Percentiles rank a stretch among this genome's conserved stretches.
phyloP scores from a whole-genome alignment of 2,888 invertebrate genomes.

The Synanthedon andrenaeformis region DNA sequence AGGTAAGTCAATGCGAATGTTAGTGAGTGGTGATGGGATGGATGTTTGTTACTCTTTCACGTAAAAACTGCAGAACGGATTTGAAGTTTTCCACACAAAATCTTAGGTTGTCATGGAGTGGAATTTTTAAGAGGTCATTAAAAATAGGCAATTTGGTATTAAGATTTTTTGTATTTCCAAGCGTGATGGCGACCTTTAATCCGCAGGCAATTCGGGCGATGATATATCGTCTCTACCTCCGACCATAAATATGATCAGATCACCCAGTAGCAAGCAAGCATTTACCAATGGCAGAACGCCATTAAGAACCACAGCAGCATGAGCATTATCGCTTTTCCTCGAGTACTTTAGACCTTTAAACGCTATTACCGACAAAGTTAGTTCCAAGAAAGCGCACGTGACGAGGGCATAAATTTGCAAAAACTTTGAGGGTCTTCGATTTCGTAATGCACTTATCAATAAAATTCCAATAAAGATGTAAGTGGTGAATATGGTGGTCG shows the following conservation, averaged over 20 bases:
- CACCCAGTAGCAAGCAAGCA: constrained; percentile 31
- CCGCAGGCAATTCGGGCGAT: too few species aligned
- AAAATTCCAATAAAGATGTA: constrained; percentile 33
- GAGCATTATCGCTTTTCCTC: constrained; percentile 5
- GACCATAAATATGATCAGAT: constrained; percentile 33
- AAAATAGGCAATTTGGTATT: too few species aligned
- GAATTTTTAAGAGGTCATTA: too few species aligned
- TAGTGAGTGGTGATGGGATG: too few species aligned
- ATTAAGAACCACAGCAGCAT: constrained; percentile 29
- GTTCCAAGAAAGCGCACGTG: constrained; percentile 26
- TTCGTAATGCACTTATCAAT: constrained; percentile 17
- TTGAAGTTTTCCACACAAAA: too few species aligned
- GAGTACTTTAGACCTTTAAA: constrained; percentile 21
- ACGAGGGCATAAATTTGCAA: constrained; percentile 36
- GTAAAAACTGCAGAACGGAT: too few species aligned
- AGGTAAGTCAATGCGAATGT: too few species aligned
- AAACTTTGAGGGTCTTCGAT: constrained; percentile 26
- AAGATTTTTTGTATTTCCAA: too few species aligned
- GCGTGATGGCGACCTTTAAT: too few species aligned
- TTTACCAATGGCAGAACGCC: constrained; percentile 43
- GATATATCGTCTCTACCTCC: too few species aligned
- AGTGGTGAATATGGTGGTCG: constrained; percentile 34
- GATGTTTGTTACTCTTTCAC: too few species aligned
- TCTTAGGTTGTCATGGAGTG: too few species aligned
- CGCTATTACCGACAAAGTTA: constrained; percentile 24